A percentile compares a stretch with the other conserved stretches of the same genome.
Evolutionary conservation across 2,113 vertebrate species (phyloP).

Genomic region (Salvator merianae): DNA sequence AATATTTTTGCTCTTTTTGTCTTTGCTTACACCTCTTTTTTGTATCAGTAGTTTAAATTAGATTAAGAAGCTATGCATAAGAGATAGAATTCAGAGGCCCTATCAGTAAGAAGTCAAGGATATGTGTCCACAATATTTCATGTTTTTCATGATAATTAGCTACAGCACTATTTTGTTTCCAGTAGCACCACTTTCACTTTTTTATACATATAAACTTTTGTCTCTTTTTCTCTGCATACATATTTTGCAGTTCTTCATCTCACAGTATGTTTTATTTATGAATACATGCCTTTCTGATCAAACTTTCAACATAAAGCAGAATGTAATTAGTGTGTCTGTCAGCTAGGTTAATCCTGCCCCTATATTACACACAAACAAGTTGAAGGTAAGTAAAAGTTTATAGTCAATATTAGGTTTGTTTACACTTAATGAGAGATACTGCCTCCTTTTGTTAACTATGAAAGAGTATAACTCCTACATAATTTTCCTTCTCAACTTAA

Average conservation of each 20-base stretch:
- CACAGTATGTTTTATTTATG: conserved; percentile 82
- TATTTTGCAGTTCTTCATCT: conserved; percentile 71
- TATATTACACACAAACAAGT: conserved; percentile 74
- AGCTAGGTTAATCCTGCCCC: conserved; percentile 72
- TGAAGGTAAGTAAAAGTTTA: conserved; percentile 80
- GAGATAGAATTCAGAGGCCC: conserved; percentile 64
- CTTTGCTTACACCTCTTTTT: conserved; percentile 47
- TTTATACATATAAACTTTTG: conserved; percentile 50
- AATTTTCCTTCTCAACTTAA: conserved; percentile 70
- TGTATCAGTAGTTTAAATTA: conserved; percentile 63
- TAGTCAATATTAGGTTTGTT: conserved; percentile 81
- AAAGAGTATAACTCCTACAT: conserved; percentile 70
- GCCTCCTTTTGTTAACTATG: conserved; percentile 75
- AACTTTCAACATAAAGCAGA: conserved; percentile 75
- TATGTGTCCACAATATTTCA: conserved; percentile 72
- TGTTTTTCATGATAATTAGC: conserved; percentile 77
- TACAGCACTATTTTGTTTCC: conserved; percentile 72
- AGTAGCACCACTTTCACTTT: conserved; percentile 67
- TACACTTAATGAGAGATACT: conserved; percentile 78
- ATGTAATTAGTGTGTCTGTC: conserved; percentile 78
- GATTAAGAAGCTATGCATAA: conserved; percentile 59
- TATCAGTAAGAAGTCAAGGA: conserved; percentile 74
- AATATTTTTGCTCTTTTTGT: conserved; percentile 30
- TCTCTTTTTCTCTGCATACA: conserved; percentile 62
- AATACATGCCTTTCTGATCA: conserved; percentile 73